Base-by-base conservation (phyloP, 2,888 invertebrate genomes). In the Leistus spinibarbis region DNA sequence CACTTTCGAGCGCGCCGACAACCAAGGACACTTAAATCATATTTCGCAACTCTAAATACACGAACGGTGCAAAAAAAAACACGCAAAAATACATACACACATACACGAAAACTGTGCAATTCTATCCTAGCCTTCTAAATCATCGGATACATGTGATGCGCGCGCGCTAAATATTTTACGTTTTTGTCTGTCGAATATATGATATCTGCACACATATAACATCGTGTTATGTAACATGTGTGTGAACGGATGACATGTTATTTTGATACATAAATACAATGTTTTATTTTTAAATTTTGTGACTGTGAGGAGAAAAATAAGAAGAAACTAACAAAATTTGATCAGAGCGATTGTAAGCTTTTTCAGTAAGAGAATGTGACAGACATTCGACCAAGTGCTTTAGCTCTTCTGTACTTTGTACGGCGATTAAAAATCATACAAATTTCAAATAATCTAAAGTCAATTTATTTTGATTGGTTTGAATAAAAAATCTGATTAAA, bases 11-110 rank as follows among this genome's bases (percentile, higher is more conserved):
- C 73, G 60, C 27, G 75, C 64, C 22, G 69, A 56, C 66, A 71
- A 60, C 69, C 79, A 80, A 80, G 80, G 79, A 78, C 79, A 78
- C 76, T 76, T 77, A 79, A 79, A 79, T 79, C 79, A 78, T 75
- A 79, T 79, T 79, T 79, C 77, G 79, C 78, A 79, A 79, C 77
- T 77, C 77, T 76, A 78, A 78, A 78, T 77, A 77, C 78, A 76
- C 69, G 75, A 54, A 69, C 69, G 56, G 56, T 63, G 69, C 69
- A 69, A 75, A 75, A 74, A 60, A 75, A 40, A 7, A 40, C 40
- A 40, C 40, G 13, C 5, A 40, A 7, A 40, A 2, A 40, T 13
- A 40, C 5, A 40, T 13, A 40, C 13, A 40, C 40, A 40, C 13
- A 40, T 13, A 5, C 40, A 40, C 13, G 40, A 40, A 40, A 40